A percentile compares a stretch with the other conserved stretches of the same genome.
Conservation (phyloP, 2,888 invertebrate genomes). For the Morpho deidamia region DNA sequence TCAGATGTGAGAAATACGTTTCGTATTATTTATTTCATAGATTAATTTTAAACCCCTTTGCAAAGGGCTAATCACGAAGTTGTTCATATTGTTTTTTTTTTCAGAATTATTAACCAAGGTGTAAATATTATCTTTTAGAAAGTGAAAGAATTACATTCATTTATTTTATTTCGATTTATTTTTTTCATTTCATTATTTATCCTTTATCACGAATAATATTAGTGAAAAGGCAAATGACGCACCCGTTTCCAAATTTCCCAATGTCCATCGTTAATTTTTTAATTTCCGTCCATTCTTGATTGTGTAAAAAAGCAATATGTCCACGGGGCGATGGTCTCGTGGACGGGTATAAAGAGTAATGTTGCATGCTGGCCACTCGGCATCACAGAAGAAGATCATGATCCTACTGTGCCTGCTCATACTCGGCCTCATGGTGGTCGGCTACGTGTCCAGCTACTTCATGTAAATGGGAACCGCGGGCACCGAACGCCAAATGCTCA, state of each 20-base stretch:
- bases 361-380: slow-evolving; percentile 60
- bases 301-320: slow-evolving; percentile 30
- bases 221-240: slow-evolving; percentile 65
- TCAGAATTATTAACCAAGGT: slow-evolving; percentile 44
- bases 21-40: slow-evolving; percentile 7
- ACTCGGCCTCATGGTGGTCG: slow-evolving; percentile 87
- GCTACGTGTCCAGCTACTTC: slow-evolving; percentile 81
- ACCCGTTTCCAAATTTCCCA: slow-evolving; percentile 37
- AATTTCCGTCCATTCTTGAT: slow-evolving; percentile 21
- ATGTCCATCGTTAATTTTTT: slow-evolving; percentile 28
- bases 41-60: not conserved
- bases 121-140: slow-evolving; percentile 61
- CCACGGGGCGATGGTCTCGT: slow-evolving; percentile 31
- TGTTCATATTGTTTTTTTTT: slow-evolving; percentile 14
- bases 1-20: slow-evolving; percentile 1
- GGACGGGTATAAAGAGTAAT: slow-evolving; percentile 63
- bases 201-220: slow-evolving; percentile 8
- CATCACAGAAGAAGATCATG: slow-evolving; percentile 92
- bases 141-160: slow-evolving; percentile 67
- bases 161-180: slow-evolving; percentile 65
- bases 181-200: slow-evolving; percentile 43
- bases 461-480: slow-evolving; percentile 55
- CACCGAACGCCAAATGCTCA: slow-evolving; percentile 53
- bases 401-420: slow-evolving; percentile 94
- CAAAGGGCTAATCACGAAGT: slow-evolving; percentile 8